Base-by-base conservation (phyloP, 2,888 invertebrate species). In the Cryptophagus acutangulus region DNA sequence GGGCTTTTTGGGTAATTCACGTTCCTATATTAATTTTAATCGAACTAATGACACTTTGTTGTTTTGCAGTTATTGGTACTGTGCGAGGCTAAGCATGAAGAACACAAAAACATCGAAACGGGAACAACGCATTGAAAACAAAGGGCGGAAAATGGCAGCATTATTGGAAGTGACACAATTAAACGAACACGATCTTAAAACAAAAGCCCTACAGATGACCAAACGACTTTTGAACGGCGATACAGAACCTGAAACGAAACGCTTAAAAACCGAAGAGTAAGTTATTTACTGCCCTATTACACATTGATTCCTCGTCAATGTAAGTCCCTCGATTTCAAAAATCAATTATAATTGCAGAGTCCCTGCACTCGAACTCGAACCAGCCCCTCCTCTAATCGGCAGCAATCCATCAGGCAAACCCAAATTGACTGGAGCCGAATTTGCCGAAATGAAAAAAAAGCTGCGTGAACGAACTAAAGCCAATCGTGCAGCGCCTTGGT, bases 101-200 rank as follows among this genome's bases (percentile, higher is more conserved):
- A 60, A 64, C n/a, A n/a, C n/a, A 35, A 55, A 65, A 33, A 69
- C 70, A 20, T 55, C 71, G 17, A 79, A 78, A 59, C 71, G 75
- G 55, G 65, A 71, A 41, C 68, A 71, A 53, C 73, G 80, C 44
- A 66, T 73, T 42, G 78, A 79, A 55, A 80, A 75, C 47, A 81
- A 79, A 58, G 76, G 75, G 59, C 77, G 75, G 59, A 82, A 81
- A 68, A 70, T 80, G 61, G 74, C 74, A 3, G 81, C 81, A 1
- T 67, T 79, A 44, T 69, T 78, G 6, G 75, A 77, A 59, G 66
- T 82, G 35, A 70, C 77, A 24, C 74, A 76, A 64, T 66, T 80
- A 38, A 82, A 81, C 59, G 79, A 79, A 54, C 70, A 70, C 46
- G 79, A 80, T 56, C n/a, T n/a, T n/a, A 62, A 37, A 65, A 61